phyloP scores from a whole-genome alignment of 2,888 invertebrate genomes.

The Bruchidius siliquastri region DNA sequence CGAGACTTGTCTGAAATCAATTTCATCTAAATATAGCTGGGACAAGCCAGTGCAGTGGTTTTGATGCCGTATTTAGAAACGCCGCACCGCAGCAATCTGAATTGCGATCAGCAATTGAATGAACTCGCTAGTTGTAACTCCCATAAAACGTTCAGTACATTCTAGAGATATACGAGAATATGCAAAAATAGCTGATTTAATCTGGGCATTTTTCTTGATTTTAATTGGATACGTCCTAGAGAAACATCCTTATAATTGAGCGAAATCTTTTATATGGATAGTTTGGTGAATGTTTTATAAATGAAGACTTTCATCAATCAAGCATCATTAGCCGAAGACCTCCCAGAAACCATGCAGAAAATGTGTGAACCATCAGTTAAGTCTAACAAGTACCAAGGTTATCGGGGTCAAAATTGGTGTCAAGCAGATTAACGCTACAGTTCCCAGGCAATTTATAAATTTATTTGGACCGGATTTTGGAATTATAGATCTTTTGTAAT shows the following conservation, averaged over 20 bases:
- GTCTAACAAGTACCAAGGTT: too few species aligned
- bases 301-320: neutral
- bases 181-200: neutral
- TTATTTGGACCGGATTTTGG: too few species aligned
- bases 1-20: constrained; percentile 9
- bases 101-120: neutral
- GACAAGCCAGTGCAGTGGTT: neutral
- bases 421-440: too few species aligned
- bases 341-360: neutral
- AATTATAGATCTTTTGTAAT: too few species aligned
- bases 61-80: constrained; percentile 9
- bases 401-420: too few species aligned
- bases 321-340: neutral
- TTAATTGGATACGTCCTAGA: neutral
- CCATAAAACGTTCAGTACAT: neutral
- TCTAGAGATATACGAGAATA: neutral
- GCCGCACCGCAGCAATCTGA: neutral
- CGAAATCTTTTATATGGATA: neutral
- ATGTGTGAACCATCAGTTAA: too few species aligned
- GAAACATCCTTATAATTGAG: neutral
- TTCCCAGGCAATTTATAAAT: too few species aligned
- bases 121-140: neutral
- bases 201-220: neutral
- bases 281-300: neutral
- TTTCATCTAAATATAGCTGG: constrained; percentile 15